Conservation (phyloP, 53 echinoderm and acorn worm species). For the Astropecten irregularis region DNA sequence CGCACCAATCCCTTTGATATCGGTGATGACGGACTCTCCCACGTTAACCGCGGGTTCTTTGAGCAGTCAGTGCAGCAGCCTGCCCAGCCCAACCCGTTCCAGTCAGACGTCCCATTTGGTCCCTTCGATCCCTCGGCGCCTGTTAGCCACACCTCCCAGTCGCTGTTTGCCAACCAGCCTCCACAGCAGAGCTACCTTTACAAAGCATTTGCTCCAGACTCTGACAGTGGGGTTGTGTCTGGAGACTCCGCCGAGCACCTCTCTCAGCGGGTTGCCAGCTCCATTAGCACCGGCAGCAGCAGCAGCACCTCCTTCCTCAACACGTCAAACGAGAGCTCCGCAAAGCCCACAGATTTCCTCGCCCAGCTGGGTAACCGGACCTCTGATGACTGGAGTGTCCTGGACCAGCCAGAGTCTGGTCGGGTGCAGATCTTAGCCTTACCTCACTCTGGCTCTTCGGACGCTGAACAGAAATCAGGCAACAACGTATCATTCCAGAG, state of each 20-base stretch:
- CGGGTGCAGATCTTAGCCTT: constrained; percentile 7
- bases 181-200: constrained; percentile 11
- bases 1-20: constrained; percentile 54
- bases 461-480: constrained; percentile 3
- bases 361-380: constrained; percentile 8
- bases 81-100: constrained; percentile 8
- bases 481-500: neutral
- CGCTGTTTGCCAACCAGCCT: constrained; percentile 41
- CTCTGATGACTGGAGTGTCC: constrained; percentile 28
- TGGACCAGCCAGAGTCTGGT: neutral
- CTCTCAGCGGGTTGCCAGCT: constrained; percentile 63
- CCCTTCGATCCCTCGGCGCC: constrained; percentile 46
- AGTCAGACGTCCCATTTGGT: constrained; percentile 49
- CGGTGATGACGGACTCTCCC: constrained; percentile 43
- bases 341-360: constrained; percentile 19
- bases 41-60: constrained; percentile 82
- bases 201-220: constrained; percentile 36
- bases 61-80: constrained; percentile 39
- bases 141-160: constrained; percentile 41
- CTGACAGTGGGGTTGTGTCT: constrained; percentile 65
- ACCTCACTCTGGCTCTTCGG: constrained; percentile 11
- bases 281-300: constrained; percentile 65
- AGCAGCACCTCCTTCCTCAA: constrained; percentile 67
- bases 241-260: constrained; percentile 68
- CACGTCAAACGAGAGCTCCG: constrained; percentile 58